Conservation (phyloP, 1,140 invertebrate species). For the Hirudo medicinalis region DNA sequence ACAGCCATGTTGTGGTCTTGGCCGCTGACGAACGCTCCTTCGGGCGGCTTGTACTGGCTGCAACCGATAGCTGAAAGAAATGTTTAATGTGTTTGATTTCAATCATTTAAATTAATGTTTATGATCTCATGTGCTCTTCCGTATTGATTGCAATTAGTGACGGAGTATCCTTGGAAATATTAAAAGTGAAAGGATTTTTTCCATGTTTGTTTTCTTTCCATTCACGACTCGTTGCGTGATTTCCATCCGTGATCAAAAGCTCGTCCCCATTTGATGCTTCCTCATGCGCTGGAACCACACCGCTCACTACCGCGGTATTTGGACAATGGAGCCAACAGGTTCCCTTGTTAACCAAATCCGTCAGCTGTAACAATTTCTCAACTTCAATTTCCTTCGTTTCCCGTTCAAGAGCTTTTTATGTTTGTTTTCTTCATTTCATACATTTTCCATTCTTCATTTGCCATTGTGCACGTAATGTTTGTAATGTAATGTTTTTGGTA, state of each 20-base stretch:
- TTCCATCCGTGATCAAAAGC: background rate
- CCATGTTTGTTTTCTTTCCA: background rate
- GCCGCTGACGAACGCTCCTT: conserved; percentile 18
- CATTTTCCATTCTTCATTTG: no score
- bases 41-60: conserved; percentile 17
- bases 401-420: no score
- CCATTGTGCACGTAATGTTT: no score
- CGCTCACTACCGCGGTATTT: no score
- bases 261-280: background rate
- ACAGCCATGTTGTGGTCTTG: conserved; percentile 16
- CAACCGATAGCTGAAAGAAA: conserved; percentile 20
- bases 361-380: no score
- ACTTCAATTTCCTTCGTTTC: no score
- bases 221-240: background rate
- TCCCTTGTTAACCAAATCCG: no score
- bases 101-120: background rate
- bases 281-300: no score
- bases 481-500: no score
- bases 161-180: background rate
- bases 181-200: background rate
- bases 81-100: background rate
- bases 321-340: no score
- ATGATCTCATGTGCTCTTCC: background rate
- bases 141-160: background rate
- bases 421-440: no score